These are phyloP conservation scores for Drosophila simulans DNA, from an alignment of 1,140 invertebrate species.

Conservation along the genomic window DNA sequence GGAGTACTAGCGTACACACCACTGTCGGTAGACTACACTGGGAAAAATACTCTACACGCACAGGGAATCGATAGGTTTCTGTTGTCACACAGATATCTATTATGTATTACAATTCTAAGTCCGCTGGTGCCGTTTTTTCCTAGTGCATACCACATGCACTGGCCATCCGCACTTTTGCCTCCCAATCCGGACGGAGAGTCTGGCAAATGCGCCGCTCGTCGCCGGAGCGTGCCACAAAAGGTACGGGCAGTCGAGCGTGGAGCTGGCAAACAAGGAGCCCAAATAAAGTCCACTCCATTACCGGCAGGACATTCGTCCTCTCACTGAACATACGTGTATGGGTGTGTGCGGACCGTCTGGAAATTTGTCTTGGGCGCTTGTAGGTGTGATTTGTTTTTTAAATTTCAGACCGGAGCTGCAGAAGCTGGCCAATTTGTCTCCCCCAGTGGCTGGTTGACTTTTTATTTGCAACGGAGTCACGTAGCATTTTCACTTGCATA, in stretches of 20 bases:
- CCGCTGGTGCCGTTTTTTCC: neutral
- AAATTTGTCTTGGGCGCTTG: slow-evolving; percentile 68
- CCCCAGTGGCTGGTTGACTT: slow-evolving; percentile 22
- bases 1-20: slow-evolving; percentile 1
- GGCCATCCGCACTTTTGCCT: slow-evolving; percentile 1
- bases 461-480: slow-evolving; percentile 72
- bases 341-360: slow-evolving; percentile 21
- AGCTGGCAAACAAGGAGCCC: slow-evolving; percentile 49
- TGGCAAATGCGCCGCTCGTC: slow-evolving; percentile 65
- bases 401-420: slow-evolving; percentile 47
- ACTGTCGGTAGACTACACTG: neutral
- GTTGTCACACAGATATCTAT: no score
- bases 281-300: slow-evolving; percentile 81
- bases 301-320: slow-evolving; percentile 43
- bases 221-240: slow-evolving; percentile 64
- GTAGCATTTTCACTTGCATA: slow-evolving; percentile 75
- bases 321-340: slow-evolving; percentile 23
- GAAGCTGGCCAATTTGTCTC: slow-evolving; percentile 71
- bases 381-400: slow-evolving; percentile 82
- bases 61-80: no score
- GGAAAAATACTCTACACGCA: no score
- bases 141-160: slow-evolving; percentile 37
- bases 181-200: slow-evolving; percentile 28
- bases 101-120: no score
- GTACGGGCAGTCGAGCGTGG: slow-evolving; percentile 44